Evolutionary conservation across 2,888 invertebrate genomes (phyloP).

Genomic region (Oscheius sp.): DNA sequence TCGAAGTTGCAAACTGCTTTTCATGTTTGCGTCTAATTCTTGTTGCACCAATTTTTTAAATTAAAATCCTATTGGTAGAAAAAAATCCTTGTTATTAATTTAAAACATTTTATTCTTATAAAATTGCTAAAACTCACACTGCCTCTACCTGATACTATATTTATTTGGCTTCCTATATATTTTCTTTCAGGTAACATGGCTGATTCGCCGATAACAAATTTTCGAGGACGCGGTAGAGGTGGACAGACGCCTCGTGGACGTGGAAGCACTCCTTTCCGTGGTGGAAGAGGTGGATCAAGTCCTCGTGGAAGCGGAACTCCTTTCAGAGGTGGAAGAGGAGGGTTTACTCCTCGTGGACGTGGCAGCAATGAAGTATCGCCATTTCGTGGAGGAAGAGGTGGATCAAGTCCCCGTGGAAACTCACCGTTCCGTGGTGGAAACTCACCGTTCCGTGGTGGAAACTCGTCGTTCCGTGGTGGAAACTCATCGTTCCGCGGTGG

Average conservation of each 20-base stretch:
- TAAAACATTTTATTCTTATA: not conserved
- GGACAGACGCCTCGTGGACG: conserved; percentile 4
- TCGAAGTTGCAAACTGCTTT: no score
- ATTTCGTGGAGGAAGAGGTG: no score
- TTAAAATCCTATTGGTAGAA: not conserved
- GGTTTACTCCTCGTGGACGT: no score
- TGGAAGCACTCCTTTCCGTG: conserved; percentile 10
- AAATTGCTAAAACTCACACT: not conserved
- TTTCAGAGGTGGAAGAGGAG: conserved; percentile 31
- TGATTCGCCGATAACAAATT: not conserved
- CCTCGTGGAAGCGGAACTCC: conserved; percentile 20
- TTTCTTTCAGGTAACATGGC: conserved; percentile 1
- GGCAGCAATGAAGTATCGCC: no score
- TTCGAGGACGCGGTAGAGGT: conserved; percentile 38
- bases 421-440: conserved; percentile 18
- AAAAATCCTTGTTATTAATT: not conserved
- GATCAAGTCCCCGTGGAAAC: conserved; percentile 6
- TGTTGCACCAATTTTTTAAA: not conserved
- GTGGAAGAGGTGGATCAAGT: conserved; percentile 24
- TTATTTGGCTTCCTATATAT: no score
- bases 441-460: conserved; percentile 18
- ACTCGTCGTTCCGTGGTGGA: no score
- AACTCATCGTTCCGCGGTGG: conserved; percentile 33
- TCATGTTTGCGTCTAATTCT: not conserved
- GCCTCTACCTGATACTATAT: not conserved